These are phyloP conservation scores for Beris morrisii DNA, from an alignment of 2,888 invertebrate genomes.

Conservation along the genomic window DNA sequence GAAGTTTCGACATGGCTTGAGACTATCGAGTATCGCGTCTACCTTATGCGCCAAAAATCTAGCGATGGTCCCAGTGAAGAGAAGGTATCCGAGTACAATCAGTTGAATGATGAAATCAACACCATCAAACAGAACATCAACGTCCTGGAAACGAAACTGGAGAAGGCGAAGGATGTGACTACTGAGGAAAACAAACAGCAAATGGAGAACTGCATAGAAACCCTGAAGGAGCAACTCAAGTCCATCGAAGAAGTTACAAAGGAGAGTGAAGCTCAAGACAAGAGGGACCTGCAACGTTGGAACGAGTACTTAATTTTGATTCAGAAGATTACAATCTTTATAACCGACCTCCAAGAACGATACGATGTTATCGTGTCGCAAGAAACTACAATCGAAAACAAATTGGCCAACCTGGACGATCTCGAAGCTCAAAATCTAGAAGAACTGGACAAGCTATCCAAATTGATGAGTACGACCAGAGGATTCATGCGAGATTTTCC, in stretches of 20 bases:
- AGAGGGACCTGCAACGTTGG: conserved; percentile 69
- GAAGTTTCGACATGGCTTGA: conserved; percentile 83
- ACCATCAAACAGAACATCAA: conserved; percentile 69
- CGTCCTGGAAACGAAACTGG: conserved; percentile 64
- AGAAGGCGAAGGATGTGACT: conserved; percentile 51
- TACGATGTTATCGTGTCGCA: conserved; percentile 50
- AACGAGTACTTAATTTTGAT: conserved; percentile 68
- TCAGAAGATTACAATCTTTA: conserved; percentile 53
- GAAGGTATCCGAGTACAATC: conserved; percentile 63
- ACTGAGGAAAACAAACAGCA: conserved; percentile 57
- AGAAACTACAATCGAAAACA: conserved; percentile 68
- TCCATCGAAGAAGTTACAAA: conserved; percentile 70
- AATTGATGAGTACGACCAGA: conserved; percentile 66
- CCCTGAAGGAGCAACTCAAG: conserved; percentile 67
- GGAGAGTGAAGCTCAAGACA: conserved; percentile 61
- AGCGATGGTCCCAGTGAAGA: conserved; percentile 63
- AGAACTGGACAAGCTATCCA: conserved; percentile 63
- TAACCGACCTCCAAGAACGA: conserved; percentile 48
- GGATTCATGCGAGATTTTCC: conserved; percentile 70
- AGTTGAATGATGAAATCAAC: conserved; percentile 67
- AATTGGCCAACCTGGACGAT: conserved; percentile 70
- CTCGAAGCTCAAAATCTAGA: conserved; percentile 69
- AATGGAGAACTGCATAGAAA: conserved; percentile 62
- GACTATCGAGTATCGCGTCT: conserved; percentile 79
- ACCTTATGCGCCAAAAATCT: conserved; percentile 62